These are phyloP conservation scores for Drosophila atripex DNA, from an alignment of 2,888 invertebrate genomes.

Conservation along the genomic window DNA sequence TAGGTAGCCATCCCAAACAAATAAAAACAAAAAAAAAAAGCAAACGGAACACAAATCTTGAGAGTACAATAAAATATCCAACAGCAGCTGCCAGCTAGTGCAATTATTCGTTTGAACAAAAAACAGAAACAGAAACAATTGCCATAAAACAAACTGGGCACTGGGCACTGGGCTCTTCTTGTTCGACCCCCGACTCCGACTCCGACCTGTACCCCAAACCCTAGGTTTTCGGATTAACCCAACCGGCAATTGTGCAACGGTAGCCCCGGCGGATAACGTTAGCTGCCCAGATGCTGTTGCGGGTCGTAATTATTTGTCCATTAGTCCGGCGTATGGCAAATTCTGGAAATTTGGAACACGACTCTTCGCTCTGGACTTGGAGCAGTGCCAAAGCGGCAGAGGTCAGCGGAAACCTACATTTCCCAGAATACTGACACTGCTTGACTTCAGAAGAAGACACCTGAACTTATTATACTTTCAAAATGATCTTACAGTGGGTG, in stretches of 20 bases:
- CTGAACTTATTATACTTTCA: not conserved
- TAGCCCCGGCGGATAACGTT: conserved; percentile 44
- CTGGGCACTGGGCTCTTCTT: conserved; percentile 29
- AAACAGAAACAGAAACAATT: conserved; percentile 52
- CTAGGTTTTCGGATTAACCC: conserved; percentile 9
- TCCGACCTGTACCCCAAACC: not conserved
- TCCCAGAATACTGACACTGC: conserved; percentile 24
- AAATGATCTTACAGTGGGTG: too few relatives aligned
- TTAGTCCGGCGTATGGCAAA: conserved; percentile 55
- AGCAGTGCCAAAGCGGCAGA: conserved; percentile 36
- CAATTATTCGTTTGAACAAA: conserved; percentile 16
- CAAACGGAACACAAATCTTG: conserved; percentile 14
- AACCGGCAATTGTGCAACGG: conserved; percentile 53
- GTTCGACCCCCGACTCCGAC: conserved; percentile 13
- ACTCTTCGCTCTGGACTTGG: conserved; percentile 23
- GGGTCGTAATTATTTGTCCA: conserved; percentile 71
- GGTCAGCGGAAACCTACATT: conserved; percentile 44
- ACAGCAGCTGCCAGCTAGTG: not conserved
- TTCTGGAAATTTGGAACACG: conserved; percentile 69
- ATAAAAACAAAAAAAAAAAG: too few relatives aligned
- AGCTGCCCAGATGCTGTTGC: conserved; percentile 42
- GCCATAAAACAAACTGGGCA: conserved; percentile 51
- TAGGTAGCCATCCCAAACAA: not conserved
- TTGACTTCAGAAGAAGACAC: not conserved
- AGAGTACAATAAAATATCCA: not conserved